phyloP scores from a whole-genome alignment of 2,797 vertebrate genomes.

The Macropus fuliginosus region DNA sequence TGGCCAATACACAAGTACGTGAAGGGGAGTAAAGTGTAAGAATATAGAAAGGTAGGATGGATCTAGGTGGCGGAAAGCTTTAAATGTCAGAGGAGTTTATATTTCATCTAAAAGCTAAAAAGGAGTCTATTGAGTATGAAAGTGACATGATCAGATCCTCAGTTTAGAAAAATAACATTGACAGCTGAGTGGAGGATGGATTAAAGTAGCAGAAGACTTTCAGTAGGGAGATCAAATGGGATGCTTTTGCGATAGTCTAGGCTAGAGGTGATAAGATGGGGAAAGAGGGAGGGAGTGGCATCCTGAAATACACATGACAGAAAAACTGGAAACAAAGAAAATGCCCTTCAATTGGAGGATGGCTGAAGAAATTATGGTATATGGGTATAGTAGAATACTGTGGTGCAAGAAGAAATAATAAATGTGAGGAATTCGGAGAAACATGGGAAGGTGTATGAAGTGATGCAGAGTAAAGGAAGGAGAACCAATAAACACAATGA shows the following conservation, averaged over 20 bases:
- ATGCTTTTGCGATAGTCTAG: background rate
- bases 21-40: background rate
- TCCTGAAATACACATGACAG: background rate
- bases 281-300: background rate
- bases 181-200: background rate
- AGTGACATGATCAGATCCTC: background rate
- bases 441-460: background rate
- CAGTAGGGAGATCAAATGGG: background rate
- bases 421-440: background rate
- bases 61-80: background rate
- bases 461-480: background rate
- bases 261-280: background rate
- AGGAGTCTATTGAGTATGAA: background rate
- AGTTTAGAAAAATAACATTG: background rate
- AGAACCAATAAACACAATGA: background rate
- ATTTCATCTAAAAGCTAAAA: background rate
- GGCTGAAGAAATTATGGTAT: background rate
- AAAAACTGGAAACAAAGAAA: background rate
- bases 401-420: background rate
- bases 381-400: background rate
- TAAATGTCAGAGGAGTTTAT: background rate
- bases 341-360: background rate
- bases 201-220: background rate
- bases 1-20: background rate
- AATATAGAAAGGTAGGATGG: background rate